Conservation (phyloP, 2,797 vertebrate species). For the Sphenopsis melanotis region DNA sequence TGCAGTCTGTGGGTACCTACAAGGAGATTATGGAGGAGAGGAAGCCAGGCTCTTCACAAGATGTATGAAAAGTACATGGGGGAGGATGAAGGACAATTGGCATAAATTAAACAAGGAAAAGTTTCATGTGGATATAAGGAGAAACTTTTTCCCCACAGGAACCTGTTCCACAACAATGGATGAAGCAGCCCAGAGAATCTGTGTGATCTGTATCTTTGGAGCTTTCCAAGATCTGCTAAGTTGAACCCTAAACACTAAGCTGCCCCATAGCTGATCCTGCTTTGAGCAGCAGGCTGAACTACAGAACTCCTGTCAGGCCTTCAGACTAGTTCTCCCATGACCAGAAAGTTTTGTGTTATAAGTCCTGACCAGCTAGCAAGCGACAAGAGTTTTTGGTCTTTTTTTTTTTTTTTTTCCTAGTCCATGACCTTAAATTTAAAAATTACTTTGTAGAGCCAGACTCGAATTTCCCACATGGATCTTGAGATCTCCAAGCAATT, state of each 20-base stretch:
- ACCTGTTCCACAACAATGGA: background rate
- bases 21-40: background rate
- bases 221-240: background rate
- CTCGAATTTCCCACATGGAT: background rate
- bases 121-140: background rate
- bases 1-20: background rate
- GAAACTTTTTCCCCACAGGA: background rate
- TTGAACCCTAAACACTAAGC: background rate
- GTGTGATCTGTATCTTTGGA: background rate
- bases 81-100: background rate
- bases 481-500: background rate
- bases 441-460: background rate
- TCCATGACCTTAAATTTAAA: background rate
- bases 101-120: background rate
- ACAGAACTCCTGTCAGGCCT: background rate
- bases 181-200: background rate
- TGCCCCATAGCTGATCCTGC: background rate
- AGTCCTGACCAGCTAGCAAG: background rate
- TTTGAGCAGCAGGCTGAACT: background rate
- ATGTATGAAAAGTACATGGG: background rate
- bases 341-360: background rate
- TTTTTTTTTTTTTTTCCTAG: too few species aligned
- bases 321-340: background rate
- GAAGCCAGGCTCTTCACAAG: background rate
- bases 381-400: rapidly evolving